These are phyloP conservation scores for Phengaris arion DNA, from an alignment of 2,888 invertebrate species.

Conservation along the genomic window DNA sequence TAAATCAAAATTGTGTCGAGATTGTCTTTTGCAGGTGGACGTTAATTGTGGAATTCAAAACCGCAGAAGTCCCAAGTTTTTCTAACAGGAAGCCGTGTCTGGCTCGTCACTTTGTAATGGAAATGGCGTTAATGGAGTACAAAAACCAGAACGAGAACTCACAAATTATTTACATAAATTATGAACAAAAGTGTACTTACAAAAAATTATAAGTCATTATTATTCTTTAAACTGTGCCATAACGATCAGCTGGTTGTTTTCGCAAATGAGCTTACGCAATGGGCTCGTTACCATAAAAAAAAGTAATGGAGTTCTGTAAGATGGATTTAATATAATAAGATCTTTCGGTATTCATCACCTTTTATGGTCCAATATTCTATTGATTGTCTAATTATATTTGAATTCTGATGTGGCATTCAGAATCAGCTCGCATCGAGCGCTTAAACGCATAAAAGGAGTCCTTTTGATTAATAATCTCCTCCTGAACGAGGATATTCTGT, in stretches of 20 bases:
- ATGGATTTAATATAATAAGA: neutral
- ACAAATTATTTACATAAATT: conserved; percentile 26
- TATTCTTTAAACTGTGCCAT: conserved; percentile 8
- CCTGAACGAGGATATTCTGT: neutral
- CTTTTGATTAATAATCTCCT: neutral
- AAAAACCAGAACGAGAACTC: conserved; percentile 21
- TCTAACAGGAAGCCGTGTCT: neutral
- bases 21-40: conserved; percentile 19
- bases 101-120: conserved; percentile 23
- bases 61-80: conserved; percentile 16
- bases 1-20: conserved; percentile 9
- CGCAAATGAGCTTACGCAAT: neutral
- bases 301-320: neutral
- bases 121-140: conserved; percentile 22
- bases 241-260: neutral
- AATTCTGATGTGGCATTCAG: neutral
- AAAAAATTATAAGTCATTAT: conserved; percentile 12
- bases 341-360: neutral
- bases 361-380: neutral
- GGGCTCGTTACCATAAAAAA: neutral
- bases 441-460: neutral
- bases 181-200: conserved; percentile 3
- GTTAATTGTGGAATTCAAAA: conserved; percentile 12
- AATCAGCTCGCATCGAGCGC: neutral
- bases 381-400: neutral